Percentiles rank a stretch among this genome's conserved stretches.
Evolutionary conservation across 2,797 vertebrate genomes (phyloP).

Genomic region (Nyctalus aviator): DNA sequence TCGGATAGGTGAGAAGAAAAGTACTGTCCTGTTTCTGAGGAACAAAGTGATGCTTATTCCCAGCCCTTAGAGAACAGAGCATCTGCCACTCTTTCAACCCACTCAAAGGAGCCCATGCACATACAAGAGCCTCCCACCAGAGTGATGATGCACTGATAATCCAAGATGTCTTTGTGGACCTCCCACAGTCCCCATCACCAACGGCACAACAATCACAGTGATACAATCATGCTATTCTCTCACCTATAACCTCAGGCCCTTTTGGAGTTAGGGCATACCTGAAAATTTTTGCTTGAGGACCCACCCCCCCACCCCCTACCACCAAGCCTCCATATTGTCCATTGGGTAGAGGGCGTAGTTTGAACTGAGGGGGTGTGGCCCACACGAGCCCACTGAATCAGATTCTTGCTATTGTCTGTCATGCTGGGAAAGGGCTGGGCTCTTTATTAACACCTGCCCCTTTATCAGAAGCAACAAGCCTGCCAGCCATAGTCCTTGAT

Average conservation of each 20-base stretch:
- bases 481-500: background rate
- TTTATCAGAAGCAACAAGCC: constrained; percentile 26
- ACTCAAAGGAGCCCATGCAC: background rate
- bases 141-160: background rate
- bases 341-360: background rate
- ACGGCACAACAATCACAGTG: background rate
- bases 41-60: constrained; percentile 59
- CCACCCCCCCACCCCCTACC: no score
- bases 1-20: constrained; percentile 48
- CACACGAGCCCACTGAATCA: background rate
- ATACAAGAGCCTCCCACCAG: background rate
- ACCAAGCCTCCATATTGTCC: background rate
- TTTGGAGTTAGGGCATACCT: background rate
- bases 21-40: background rate
- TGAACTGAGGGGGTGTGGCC: background rate
- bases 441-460: background rate
- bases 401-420: background rate
- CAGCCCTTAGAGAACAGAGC: constrained; percentile 27
- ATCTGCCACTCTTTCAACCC: background rate
- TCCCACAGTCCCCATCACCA: background rate
- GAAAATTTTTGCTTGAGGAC: background rate
- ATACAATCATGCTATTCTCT: background rate
- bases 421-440: background rate
- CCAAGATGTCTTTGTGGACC: background rate
- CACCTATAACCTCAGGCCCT: background rate